These are phyloP conservation scores for human (Homo sapiens) DNA, from an alignment of 2,113 vertebrate species.

Conservation along the genomic window DNA sequence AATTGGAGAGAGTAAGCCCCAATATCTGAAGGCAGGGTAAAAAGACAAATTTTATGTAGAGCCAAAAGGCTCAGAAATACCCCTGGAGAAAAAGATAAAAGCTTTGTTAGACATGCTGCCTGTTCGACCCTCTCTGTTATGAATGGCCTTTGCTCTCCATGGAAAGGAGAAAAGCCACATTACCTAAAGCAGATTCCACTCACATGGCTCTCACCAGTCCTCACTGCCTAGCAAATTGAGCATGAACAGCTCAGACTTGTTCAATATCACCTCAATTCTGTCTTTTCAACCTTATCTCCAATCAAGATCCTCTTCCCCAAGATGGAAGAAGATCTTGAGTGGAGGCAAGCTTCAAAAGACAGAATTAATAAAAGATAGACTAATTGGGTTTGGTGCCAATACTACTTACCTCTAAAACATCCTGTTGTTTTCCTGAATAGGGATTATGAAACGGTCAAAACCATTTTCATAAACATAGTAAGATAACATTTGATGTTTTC, in stretches of 20 bases:
- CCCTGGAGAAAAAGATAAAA: not conserved
- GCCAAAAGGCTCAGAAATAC: not conserved
- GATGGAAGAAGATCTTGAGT: too few relatives aligned
- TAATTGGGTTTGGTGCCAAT: too few relatives aligned
- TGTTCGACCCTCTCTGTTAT: too few relatives aligned
- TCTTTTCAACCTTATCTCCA: not conserved
- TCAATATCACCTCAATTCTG: not conserved
- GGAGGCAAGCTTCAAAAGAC: too few relatives aligned
- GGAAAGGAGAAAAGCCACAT: not conserved
- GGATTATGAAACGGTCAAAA: not conserved
- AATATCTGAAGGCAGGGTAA: not conserved
- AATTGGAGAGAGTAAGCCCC: not conserved
- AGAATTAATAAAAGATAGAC: too few relatives aligned
- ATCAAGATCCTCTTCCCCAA: not conserved
- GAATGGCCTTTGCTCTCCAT: not conserved
- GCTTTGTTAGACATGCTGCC: not conserved
- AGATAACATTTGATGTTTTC: not conserved
- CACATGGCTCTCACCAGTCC: fast-evolving
- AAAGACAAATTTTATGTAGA: not conserved
- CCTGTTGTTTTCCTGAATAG: not conserved
- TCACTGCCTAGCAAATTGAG: not conserved
- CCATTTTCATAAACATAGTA: not conserved
- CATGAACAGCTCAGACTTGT: not conserved
- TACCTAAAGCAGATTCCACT: not conserved
- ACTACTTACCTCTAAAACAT: not conserved